Conservation (phyloP, 2,888 invertebrate genomes). For the Bhutanitis thaidina region DNA sequence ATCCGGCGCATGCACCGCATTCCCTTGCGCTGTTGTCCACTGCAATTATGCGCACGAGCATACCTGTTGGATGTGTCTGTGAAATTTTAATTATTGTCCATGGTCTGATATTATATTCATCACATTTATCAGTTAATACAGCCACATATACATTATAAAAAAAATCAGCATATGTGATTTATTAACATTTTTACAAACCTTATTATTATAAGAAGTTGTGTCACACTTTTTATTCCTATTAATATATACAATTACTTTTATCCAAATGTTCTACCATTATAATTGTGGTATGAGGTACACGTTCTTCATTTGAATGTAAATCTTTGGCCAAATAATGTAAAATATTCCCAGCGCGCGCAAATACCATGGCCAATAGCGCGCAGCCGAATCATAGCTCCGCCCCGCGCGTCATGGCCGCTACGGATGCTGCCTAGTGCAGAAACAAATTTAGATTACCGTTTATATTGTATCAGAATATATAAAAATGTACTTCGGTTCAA, state of each 20-base stretch:
- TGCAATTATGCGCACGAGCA: constrained; percentile 37
- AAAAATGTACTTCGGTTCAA: background rate
- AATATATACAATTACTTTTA: no score
- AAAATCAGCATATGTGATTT: no score
- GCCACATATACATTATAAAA: no score
- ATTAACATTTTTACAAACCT: no score
- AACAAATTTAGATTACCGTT: constrained; percentile 61
- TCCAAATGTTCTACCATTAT: no score
- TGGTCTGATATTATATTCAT: no score
- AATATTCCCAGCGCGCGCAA: constrained; percentile 50
- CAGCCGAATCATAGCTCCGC: constrained; percentile 50
- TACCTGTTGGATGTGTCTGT: background rate
- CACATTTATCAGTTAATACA: no score
- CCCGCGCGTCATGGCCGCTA: constrained; percentile 70
- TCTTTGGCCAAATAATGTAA: no score
- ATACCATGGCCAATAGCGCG: constrained; percentile 65
- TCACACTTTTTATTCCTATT: no score
- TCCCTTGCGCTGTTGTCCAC: constrained; percentile 34
- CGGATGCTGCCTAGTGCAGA: constrained; percentile 54
- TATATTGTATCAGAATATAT: background rate
- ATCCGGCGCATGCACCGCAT: constrained; percentile 32
- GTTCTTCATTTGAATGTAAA: no score
- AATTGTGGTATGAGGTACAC: no score
- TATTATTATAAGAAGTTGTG: no score
- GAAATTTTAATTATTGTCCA: background rate